Percentiles rank a stretch among this genome's conserved stretches.
These are phyloP conservation scores for Drosophila anomelani DNA, from an alignment of 2,888 invertebrate species.

Conservation along the genomic window DNA sequence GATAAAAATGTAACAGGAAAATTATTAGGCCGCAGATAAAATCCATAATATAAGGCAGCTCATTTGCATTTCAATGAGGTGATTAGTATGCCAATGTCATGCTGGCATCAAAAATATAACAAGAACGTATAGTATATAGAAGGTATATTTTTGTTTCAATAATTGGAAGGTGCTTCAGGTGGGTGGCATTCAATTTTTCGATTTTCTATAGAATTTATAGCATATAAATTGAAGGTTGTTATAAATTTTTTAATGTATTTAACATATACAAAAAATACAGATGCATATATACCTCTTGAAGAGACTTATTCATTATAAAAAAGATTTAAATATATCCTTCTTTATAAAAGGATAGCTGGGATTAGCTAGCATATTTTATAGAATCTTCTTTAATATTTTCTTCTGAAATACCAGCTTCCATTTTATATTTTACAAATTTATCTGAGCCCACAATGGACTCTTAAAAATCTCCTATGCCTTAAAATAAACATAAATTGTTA, in stretches of 20 bases:
- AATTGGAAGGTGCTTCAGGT: conserved; percentile 6
- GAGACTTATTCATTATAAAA: too few species aligned
- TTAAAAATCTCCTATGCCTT: background rate
- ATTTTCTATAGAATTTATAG: background rate
- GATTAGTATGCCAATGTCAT: conserved; percentile 60
- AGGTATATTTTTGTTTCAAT: conserved; percentile 8
- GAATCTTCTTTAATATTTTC: background rate
- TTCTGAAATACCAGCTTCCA: background rate
- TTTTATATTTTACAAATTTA: background rate
- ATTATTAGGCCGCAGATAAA: conserved; percentile 65
- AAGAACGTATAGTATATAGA: background rate
- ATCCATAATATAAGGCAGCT: conserved; percentile 57
- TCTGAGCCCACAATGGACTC: background rate
- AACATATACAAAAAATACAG: too few species aligned
- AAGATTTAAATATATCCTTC: too few species aligned
- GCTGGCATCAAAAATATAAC: conserved; percentile 5
- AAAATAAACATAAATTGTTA: background rate
- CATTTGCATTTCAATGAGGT: conserved; percentile 76
- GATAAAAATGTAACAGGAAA: conserved; percentile 50
- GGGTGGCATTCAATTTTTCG: background rate
- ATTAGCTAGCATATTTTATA: too few species aligned
- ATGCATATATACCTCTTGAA: too few species aligned
- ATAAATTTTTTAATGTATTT: too few species aligned
- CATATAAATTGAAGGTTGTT: too few species aligned
- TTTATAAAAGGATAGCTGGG: too few species aligned